These are phyloP conservation scores for Alloscopus bannaensis DNA, from an alignment of 2,888 invertebrate species.

Conservation along the genomic window DNA sequence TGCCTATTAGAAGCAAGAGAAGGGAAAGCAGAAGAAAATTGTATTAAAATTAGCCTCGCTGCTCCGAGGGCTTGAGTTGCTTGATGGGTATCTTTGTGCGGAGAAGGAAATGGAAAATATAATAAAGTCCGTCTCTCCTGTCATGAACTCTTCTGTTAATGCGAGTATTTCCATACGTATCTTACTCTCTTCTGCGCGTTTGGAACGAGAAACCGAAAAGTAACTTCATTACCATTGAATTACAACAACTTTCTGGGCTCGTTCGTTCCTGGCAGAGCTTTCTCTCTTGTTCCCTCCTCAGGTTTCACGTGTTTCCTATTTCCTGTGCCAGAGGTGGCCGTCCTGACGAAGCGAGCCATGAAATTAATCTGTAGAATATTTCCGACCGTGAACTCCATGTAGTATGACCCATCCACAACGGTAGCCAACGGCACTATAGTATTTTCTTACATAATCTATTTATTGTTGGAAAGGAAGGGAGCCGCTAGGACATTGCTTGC, in stretches of 20 bases:
- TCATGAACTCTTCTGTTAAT: background rate
- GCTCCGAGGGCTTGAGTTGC: background rate
- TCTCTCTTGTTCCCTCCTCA: too few species aligned
- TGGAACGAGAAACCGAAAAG: background rate
- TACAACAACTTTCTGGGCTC: background rate
- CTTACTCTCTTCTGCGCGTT: too few species aligned
- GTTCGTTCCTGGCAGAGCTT: too few species aligned
- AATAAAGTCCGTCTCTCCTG: background rate
- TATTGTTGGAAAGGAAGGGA: too few species aligned
- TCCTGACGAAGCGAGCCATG: too few species aligned
- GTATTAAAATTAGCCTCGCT: background rate
- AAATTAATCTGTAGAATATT: constrained; percentile 35
- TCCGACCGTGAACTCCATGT: constrained; percentile 21
- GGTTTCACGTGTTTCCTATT: too few species aligned
- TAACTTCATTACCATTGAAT: background rate
- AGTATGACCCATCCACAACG: too few species aligned
- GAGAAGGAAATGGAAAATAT: background rate
- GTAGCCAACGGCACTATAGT: too few species aligned
- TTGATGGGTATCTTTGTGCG: background rate
- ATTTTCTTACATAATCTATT: too few species aligned
- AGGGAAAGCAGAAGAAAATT: background rate
- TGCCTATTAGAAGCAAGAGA: background rate
- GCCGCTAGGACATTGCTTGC: too few species aligned
- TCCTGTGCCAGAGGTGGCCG: too few species aligned
- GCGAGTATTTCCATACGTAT: background rate